phyloP scores from a whole-genome alignment of 2,888 invertebrate species.

The Troides oblongomaculatus region DNA sequence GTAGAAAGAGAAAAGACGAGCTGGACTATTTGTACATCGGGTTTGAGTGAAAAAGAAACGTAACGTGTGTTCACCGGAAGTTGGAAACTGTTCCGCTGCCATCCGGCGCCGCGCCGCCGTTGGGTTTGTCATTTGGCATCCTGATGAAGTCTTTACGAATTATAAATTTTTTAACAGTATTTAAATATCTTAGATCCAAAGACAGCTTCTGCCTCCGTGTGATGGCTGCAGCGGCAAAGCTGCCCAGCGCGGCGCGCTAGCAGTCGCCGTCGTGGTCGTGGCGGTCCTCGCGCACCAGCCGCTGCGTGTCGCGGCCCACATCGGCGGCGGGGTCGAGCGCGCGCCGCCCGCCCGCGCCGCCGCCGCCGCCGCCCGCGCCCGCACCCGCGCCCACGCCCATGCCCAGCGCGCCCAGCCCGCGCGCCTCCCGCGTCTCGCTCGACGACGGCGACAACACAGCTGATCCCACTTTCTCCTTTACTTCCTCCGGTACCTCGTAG shows the following conservation, averaged over 20 bases:
- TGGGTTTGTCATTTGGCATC: neutral
- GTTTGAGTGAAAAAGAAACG: neutral
- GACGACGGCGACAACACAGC: slow-evolving; percentile 91
- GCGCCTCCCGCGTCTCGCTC: slow-evolving; percentile 87
- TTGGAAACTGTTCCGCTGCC: neutral
- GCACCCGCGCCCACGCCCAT: slow-evolving; percentile 82
- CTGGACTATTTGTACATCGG: neutral
- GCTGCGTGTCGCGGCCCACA: slow-evolving; percentile 94
- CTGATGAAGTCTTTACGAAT: neutral
- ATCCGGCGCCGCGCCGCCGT: neutral
- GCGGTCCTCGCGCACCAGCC: slow-evolving; percentile 91
- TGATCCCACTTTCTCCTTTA: slow-evolving; percentile 84
- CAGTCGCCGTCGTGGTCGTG: slow-evolving; percentile 66
- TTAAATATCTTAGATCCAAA: neutral
- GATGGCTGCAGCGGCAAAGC: neutral
- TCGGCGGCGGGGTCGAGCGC: slow-evolving; percentile 91
- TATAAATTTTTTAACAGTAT: neutral
- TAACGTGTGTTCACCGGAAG: neutral
- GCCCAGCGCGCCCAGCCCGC: slow-evolving; percentile 60
- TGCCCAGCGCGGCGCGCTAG: slow-evolving; percentile 44
- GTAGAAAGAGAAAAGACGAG: neutral
- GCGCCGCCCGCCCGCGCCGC: slow-evolving; percentile 75
- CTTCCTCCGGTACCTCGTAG: slow-evolving; percentile 90
- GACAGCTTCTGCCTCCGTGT: neutral
- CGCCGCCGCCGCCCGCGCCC: slow-evolving; percentile 34